Evolutionary conservation across 2,888 invertebrate genomes (phyloP).

Genomic region (Luperina nickerlii): DNA sequence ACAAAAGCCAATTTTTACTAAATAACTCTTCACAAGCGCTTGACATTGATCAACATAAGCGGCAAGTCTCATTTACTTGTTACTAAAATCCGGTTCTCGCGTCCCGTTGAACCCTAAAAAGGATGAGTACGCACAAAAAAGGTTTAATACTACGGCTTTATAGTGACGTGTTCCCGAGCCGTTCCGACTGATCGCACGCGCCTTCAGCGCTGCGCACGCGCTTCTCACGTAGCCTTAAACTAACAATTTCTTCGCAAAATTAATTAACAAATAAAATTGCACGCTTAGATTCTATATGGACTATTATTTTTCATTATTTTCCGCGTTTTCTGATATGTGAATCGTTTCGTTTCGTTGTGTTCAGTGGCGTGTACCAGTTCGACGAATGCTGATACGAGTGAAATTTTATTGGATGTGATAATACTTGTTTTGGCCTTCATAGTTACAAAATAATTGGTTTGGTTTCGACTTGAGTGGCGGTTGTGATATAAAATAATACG

Average conservation of each 20-base stretch:
- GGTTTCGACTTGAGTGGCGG: constrained; percentile 16
- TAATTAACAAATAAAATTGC: constrained; percentile 48
- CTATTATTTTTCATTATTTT: constrained; percentile 32
- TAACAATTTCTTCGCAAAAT: constrained; percentile 50
- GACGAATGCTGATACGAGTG: constrained; percentile 36
- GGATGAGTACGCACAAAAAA: constrained; percentile 78
- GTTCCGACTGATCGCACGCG: constrained; percentile 77
- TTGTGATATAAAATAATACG: constrained; percentile 39
- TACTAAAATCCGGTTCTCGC: constrained; percentile 65
- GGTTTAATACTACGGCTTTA: constrained; percentile 66
- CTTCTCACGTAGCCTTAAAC: constrained; percentile 51
- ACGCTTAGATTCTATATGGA: constrained; percentile 29
- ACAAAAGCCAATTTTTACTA: background rate
- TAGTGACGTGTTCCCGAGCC: constrained; percentile 68
- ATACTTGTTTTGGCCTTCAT: constrained; percentile 44
- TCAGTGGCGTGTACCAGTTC: constrained; percentile 2
- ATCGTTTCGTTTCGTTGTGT: constrained; percentile 16
- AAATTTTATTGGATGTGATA: constrained; percentile 61
- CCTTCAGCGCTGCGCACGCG: constrained; percentile 64
- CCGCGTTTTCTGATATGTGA: constrained; percentile 40
- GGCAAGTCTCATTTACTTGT: constrained; percentile 42
- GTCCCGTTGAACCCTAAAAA: constrained; percentile 78
- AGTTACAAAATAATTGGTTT: constrained; percentile 52
- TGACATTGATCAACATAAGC: constrained; percentile 38
- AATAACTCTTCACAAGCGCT: constrained; percentile 8